Evolutionary conservation across 2,888 invertebrate species (phyloP), one percentile per base, ranked within the genome.

Genomic region (Geotrupes spiniger): DNA sequence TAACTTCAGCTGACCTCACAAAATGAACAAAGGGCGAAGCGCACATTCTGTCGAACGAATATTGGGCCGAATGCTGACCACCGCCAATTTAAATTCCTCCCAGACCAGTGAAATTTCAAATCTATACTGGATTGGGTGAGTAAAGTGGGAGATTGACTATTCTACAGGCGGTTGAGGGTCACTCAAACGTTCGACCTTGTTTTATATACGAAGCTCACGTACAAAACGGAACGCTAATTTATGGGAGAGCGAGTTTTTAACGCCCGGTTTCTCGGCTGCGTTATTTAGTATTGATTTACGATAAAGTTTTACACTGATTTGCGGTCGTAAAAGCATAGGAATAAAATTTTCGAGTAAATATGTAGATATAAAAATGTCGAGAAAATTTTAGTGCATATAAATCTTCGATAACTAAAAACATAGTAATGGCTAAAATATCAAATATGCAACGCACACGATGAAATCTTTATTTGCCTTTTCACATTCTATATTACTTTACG

Each of bases 61-160:
- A 58, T 60, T 57, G 55, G 49, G 53, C 61, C 60, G 57, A 66
- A 58, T 58, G 65, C 65, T 65, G 64, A 65, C 66, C 66, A 59
- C 61, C 53, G 54, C 58, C 67, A 66, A 68, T 66, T 68, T 66
- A 63, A 67, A 68, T 68, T 67, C 63, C 60, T 61, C 59, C 55
- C 57, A 25, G 27, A 26, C 21, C 12, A 43, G 46, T 45, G 46
- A 53, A 61, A 63, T 61, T 60, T 59, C 62, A 57, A 62, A 63
- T 63, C 59, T 59, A 63, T 62, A 64, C 64, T 63, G 58, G 62
- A 65, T 63, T 62, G 61, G 62, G 62, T 57, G 61, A 62, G 59
- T 51, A 59, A 60, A 60, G 51, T 56, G 58, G 59, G 59, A 60
- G 54, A 58, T 54, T 48, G 44, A 52, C 57, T 33, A 14, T 59